Evolutionary conservation across 1,140 invertebrate genomes (phyloP), one percentile per base, ranked within the genome.

Genomic region (Hesperophylax magnus): DNA sequence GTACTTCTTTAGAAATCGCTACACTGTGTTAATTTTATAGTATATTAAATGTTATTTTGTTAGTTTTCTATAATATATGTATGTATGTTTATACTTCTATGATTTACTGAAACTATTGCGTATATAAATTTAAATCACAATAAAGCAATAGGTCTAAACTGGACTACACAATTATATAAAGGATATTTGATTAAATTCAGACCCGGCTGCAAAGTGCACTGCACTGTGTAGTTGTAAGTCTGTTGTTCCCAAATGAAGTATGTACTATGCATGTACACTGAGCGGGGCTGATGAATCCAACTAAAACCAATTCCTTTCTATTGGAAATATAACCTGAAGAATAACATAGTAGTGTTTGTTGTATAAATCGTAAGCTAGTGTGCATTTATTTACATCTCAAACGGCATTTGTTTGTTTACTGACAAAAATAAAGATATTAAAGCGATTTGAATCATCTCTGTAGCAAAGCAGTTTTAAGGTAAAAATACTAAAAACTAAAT

Each of bases 61-160:
- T 89, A 89, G 89, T 90, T 90, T 88, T 88, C 89, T 89, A 79
- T 85, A 86, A 87, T 47, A 47, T 47, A 47, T 47, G 39, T 67
- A 67, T 67, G 47, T 53, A 72, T 72, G 69, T 72, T 72, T 76
- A 78, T 78, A 78, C 88, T 88, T 88, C 88, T 87, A 89, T 88
- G 88, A 87, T 87, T 88, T 87, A 86, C 88, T 89, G 88, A 89
- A 87, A 88, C 88, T 90, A 90, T 89, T 88, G 89, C 89, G 88
- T 89, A 88, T 90, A 89, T 88, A 89, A 89, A 88, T 88, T 88
- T 89, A 90, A 89, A 90, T 90, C 89, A 90, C 89, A 90, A 89
- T 89, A 89, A 90, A 90, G 89, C 89, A 90, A 78, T 90, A 89
- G 89, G 89, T 88, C 89, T 89, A 89, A 88, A 88, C 88, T 87